Base-by-base conservation (phyloP, 2,113 vertebrate species). In the Gallinago undulata region DNA sequence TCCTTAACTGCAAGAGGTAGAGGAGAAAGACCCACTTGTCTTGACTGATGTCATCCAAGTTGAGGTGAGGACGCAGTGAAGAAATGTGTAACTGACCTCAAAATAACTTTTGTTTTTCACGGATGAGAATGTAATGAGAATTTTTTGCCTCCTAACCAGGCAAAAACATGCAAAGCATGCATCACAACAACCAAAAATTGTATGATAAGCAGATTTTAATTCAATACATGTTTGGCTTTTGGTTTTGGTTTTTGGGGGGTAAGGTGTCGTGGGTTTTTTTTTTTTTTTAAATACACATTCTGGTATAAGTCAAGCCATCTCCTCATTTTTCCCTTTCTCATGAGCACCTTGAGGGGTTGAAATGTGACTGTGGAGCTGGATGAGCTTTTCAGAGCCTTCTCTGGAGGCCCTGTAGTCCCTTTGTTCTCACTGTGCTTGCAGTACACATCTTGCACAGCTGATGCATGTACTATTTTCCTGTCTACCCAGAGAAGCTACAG, bases 21-120 rank as follows among this genome's bases (percentile, higher is more conserved):
- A 89, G 35, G 11, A 81, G 30, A 57, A 78, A 53, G 21, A 16
- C 28, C 6, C 13, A 10, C 18, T 75, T 45, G 7, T 37, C 30
- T 24, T 79, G 39, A 63, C 5, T 64, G 5, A 12, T 57, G 28
- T 67, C 8, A 8, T 13, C 27, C 0, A 0, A 28, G 6, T 2
- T 86, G 64, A 66, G 43, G 5, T 68, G 30, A 85, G 51, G 48
- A 43, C 2, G 4, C 6, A 53, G 21, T 30, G 23, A 12, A 70
- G 28, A 77, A 60, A 55, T 37, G 9, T 50, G 5, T 62, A 28
- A 17, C 43, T 83, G 43, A 37, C 28, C 33, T 21, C 33, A 43
- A 11, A 89, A 57, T 55, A 51, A 68, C 17, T 1, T 50, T 0
- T 22, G 57, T 53, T 13, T 43, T 87, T 69, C 8, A 43, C 22